Evolutionary conservation across 2,888 invertebrate genomes (phyloP), one percentile per base, ranked within the genome.

Genomic region (Gordius sp.): DNA sequence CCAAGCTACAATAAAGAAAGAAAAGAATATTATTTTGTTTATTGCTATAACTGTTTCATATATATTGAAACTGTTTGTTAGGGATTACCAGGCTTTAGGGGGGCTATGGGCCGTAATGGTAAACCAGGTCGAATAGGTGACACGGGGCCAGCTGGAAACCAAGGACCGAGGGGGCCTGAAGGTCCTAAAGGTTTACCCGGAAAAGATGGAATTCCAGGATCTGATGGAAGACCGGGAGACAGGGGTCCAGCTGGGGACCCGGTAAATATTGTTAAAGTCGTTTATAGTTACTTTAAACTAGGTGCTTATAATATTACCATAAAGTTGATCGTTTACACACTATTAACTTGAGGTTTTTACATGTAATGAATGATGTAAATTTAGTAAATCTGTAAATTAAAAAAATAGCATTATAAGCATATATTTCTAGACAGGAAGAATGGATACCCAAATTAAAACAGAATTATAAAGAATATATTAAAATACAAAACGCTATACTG

Each of bases 111-210:
- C 16, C 4, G 26, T 26, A 54, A 28, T 16, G 55, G 55, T 16
- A 54, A 54, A 54, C 55, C 55, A 4, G 55, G 55, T 4, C 8
- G 16, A 54, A 25, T 25, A 4, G 55, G 59, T 24, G 28, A 59
- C 2, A 59, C 47, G 13, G 59, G 59, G 23, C 47, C 41, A 25
- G 2, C 52, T 25, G 59, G 59, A 2, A 20, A 26, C 2, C 2
- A 23, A 26, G 59, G 59, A 2, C 59, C 59, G n/a, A 26, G 47
- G 18, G 59, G 59, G 8, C 59, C 59, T 13, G 33, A 26, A 59
- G 59, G 59, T 20, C 59, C 59, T 26, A 39, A 26, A 57, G 59
- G 59, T 18, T 13, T 18, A 8, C 59, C 59, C 2, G 59, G 59
- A 13, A 20, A 25, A 20, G 41, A 59, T 60, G 59, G 59, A 2